Evolutionary conservation across 1,140 invertebrate species (phyloP).

Genomic region (Ectropis grisescens): DNA sequence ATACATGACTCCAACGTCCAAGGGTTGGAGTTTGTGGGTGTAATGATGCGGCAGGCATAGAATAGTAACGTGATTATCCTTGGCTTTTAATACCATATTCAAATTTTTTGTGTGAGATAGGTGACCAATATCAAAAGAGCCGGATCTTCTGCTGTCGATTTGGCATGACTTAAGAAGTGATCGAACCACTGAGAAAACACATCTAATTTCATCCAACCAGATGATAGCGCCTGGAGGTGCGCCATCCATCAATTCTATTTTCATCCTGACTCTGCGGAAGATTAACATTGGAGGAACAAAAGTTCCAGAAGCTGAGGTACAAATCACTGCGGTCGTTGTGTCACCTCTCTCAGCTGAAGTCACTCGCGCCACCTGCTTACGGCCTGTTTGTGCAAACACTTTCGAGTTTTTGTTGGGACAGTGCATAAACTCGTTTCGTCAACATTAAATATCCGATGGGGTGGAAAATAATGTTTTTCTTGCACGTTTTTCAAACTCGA

Average conservation of each 20-base stretch:
- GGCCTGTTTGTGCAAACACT: constrained; percentile 24
- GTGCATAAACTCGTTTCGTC: constrained; percentile 31
- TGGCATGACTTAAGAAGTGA: constrained; percentile 16
- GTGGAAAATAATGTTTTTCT: constrained; percentile 14
- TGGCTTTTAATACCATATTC: constrained; percentile 22
- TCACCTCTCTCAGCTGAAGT: constrained; percentile 30
- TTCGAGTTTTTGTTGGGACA: constrained; percentile 24
- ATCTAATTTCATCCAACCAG: constrained; percentile 17
- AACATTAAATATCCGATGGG: constrained; percentile 23
- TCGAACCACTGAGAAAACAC: constrained; percentile 34
- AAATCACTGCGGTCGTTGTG: constrained; percentile 30
- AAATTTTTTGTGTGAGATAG: constrained; percentile 28
- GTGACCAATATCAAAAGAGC: constrained; percentile 25
- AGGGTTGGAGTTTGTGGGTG: constrained; percentile 46
- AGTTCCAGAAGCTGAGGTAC: constrained; percentile 24
- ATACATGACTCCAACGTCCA: constrained; percentile 38
- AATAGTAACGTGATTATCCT: constrained; percentile 31
- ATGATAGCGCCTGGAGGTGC: constrained; percentile 30
- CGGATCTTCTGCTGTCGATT: constrained; percentile 12
- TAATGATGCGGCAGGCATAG: constrained; percentile 36
- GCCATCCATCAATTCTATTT: constrained; percentile 21
- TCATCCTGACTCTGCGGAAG: constrained; percentile 13
- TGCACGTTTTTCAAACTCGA: constrained; percentile 11
- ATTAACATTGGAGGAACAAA: constrained; percentile 30
- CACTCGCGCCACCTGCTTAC: constrained; percentile 29